These are phyloP conservation scores for Uria aalge DNA, from an alignment of 2,113 vertebrate species.

Conservation along the genomic window DNA sequence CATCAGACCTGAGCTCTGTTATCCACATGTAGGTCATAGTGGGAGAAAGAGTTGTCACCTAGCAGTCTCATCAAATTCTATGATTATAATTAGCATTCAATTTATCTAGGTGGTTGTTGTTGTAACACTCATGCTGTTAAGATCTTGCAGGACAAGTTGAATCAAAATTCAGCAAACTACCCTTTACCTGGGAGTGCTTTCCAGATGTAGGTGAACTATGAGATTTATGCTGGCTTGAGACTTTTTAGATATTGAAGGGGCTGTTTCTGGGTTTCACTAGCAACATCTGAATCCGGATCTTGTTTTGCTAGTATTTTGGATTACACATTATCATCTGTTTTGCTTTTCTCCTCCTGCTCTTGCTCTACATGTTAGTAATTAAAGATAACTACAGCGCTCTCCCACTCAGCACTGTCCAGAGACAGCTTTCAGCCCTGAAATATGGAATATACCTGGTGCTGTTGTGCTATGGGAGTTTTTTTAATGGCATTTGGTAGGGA, in stretches of 20 bases:
- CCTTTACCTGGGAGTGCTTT: background rate
- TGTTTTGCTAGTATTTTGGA: background rate
- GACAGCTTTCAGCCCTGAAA: background rate
- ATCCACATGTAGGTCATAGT: accelerated
- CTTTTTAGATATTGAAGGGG: background rate
- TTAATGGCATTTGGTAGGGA: background rate
- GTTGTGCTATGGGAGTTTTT: background rate
- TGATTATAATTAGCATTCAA: background rate
- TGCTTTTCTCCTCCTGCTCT: background rate
- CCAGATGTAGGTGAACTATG: background rate
- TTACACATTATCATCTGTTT: background rate
- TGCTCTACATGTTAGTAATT: background rate
- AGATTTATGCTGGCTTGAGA: background rate
- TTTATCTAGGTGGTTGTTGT: background rate
- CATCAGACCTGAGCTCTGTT: background rate
- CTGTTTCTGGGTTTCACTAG: background rate
- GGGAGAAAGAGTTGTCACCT: background rate
- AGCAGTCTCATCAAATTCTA: background rate
- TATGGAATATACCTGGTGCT: background rate
- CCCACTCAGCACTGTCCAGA: background rate
- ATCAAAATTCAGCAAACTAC: background rate
- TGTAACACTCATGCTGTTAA: background rate
- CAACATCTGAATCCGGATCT: background rate
- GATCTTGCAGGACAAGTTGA: background rate
- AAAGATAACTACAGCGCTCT: background rate